A percentile compares a stretch with the other conserved stretches of the same genome.
phyloP scores from a whole-genome alignment of 1,140 invertebrate species.

The Chlorops oryzae region DNA sequence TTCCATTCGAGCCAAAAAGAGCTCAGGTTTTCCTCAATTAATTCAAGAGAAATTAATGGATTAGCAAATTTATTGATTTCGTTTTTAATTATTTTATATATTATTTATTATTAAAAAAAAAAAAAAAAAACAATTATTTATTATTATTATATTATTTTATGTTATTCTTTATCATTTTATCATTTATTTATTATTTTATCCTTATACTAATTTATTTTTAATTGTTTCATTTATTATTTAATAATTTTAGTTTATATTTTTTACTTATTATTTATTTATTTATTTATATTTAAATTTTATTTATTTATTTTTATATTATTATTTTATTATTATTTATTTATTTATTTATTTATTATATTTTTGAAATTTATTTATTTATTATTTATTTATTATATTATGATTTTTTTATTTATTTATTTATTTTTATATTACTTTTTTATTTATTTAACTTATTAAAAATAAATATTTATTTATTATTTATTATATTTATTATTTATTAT shows the following conservation, averaged over 20 bases:
- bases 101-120: neutral
- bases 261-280: neutral
- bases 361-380: no score
- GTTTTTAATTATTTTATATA: neutral
- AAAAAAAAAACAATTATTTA: neutral
- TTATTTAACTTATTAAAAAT: neutral
- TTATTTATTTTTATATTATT: no score
- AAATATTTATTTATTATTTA: neutral
- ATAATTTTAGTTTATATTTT: neutral
- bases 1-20: no score
- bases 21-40: no score
- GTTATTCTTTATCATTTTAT: neutral
- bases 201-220: neutral
- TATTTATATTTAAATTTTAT: no score
- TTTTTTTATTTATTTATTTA: neutral
- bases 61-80: neutral
- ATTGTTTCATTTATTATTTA: neutral
- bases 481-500: neutral
- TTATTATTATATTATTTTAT: neutral
- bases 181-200: neutral
- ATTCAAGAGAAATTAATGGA: no score
- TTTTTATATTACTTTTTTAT: neutral
- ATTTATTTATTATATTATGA: neutral
- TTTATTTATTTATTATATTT: no score
- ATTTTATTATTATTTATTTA: no score